Percentiles rank a stretch among this genome's conserved stretches.
Conservation (phyloP, 2,113 vertebrate species). For the Pedionomus torquatus region DNA sequence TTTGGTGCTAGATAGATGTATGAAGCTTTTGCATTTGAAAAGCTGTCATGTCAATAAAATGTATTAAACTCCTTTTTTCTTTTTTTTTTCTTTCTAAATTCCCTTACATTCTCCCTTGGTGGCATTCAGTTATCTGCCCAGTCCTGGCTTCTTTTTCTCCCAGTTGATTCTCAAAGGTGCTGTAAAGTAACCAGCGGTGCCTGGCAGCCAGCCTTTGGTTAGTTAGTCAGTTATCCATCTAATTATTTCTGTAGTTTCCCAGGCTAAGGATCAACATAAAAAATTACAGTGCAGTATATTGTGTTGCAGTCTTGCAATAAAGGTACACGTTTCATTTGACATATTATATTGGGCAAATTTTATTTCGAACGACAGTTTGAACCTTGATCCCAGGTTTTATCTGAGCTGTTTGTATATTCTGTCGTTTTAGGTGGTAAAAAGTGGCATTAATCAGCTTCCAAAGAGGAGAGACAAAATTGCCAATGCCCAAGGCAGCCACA, state of each 20-base stretch:
- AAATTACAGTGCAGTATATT: background rate
- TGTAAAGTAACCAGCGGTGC: background rate
- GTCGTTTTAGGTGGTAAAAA: background rate
- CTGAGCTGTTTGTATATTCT: background rate
- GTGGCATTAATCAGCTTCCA: background rate
- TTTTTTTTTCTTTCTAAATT: background rate
- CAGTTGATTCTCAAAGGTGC: background rate
- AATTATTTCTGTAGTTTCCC: constrained; percentile 18
- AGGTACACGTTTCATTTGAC: constrained; percentile 71
- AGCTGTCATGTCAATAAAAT: background rate
- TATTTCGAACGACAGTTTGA: background rate
- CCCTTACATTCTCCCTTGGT: background rate
- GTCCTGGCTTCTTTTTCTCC: background rate
- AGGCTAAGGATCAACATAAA: background rate
- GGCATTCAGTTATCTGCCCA: background rate
- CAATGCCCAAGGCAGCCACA: background rate
- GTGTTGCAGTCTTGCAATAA: constrained; percentile 6
- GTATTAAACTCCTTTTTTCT: background rate
- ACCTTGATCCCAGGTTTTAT: background rate
- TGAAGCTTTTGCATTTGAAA: background rate
- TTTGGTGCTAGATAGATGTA: background rate
- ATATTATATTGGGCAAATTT: background rate
- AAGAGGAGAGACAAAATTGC: background rate
- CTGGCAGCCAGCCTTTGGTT: background rate
- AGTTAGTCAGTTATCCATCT: constrained; percentile 4